These are phyloP conservation scores for Cydia amplana DNA, from an alignment of 1,140 invertebrate species.

Conservation along the genomic window DNA sequence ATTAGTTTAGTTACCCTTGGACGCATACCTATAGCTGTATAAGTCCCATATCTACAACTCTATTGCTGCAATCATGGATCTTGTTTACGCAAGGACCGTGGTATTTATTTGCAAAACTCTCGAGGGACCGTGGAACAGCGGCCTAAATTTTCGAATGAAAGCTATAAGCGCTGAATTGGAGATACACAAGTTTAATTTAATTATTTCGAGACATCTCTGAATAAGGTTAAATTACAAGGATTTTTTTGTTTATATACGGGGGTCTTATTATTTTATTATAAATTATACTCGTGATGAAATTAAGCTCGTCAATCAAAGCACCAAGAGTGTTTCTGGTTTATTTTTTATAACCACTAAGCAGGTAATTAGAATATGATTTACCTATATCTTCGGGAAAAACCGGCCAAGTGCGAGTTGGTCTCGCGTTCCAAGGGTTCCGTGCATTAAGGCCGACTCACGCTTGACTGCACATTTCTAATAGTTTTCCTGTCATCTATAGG, in stretches of 20 bases:
- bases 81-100: conserved; percentile 55
- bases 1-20: too few species aligned
- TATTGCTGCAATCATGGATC: conserved; percentile 52
- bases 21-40: neutral
- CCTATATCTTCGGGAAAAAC: too few species aligned
- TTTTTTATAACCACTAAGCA: too few species aligned
- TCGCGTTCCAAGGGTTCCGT: too few species aligned
- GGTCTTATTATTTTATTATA: neutral
- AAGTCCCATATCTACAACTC: conserved; percentile 27
- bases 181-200: conserved; percentile 23
- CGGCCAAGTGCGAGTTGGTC: too few species aligned
- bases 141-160: conserved; percentile 65
- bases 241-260: neutral
- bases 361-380: too few species aligned
- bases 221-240: conserved; percentile 11
- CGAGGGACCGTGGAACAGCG: conserved; percentile 54
- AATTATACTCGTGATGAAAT: too few species aligned
- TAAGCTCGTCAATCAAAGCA: too few species aligned
- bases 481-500: too few species aligned
- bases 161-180: conserved; percentile 31
- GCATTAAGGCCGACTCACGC: too few species aligned
- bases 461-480: too few species aligned
- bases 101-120: conserved; percentile 69
- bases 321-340: too few species aligned
- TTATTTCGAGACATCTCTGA: conserved; percentile 8